Evolutionary conservation across 2,113 vertebrate species (phyloP), one percentile per base, ranked within the genome.

Genomic region (Pandion haliaetus): DNA sequence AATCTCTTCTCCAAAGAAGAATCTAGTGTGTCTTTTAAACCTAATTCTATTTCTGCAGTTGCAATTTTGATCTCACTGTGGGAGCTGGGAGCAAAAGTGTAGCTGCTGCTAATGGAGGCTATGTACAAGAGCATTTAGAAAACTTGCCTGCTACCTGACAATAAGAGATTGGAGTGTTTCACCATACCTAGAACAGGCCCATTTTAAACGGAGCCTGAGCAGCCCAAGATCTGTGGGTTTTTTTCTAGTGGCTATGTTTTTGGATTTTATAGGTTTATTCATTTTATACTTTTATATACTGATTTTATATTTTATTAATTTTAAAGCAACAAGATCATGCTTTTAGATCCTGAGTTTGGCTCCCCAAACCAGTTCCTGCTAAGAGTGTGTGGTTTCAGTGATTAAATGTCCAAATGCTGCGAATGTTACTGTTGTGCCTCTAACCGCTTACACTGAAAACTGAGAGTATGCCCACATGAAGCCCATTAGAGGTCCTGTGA

Each of bases 231-330:
- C 3, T 70, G 4, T 31, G 31, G 1, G 4, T 28, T 12, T 65
- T 67, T n/a, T 54, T 49, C 23, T 47, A 36, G 17, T 8, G 17
- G 25, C n/a, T 79, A 2, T 2, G 0, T 0, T 45, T 69, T 61
- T 5, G 3, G 6, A 61, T 36, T 47, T 82, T 42, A 32, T 5
- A 25, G 2, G 65, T 90, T 47, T 29, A 32, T 59, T 81, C 2
- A 34, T 67, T 52, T 38, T 12, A 38, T 54, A 2, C 17, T 45
- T 45, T 62, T 49, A 31, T n/a, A 10, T 31, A 49, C 12, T 25
- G 6, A 58, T 34, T 32, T 76, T 38, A 38, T 16, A 24, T 77
- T 65, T 71, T 31, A 34, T 49, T 63, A 16, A 23, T 26, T 69
- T 57, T 69, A 14, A 40, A 24, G 42, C 23, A 38, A 15, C 21